These are phyloP conservation scores for Ursus arctos DNA, from an alignment of 2,113 vertebrate species.

Conservation along the genomic window DNA sequence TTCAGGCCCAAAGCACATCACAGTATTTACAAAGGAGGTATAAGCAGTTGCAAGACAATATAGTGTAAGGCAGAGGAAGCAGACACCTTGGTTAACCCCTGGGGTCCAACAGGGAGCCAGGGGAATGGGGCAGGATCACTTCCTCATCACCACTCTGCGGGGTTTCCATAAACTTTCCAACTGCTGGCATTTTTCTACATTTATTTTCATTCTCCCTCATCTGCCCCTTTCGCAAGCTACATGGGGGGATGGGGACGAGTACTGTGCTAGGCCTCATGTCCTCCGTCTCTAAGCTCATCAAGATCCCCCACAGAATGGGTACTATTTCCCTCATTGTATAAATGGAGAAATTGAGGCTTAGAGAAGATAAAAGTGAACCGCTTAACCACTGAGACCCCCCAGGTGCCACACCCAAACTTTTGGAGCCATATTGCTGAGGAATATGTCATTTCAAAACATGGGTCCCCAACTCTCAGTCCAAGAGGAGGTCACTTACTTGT, in stretches of 20 bases:
- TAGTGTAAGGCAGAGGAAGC: not conserved
- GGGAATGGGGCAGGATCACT: not conserved
- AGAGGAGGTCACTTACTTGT: constrained; percentile 92
- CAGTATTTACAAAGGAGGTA: not conserved
- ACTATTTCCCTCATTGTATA: not conserved
- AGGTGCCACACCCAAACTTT: not conserved
- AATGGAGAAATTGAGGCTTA: not conserved
- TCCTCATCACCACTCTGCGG: not conserved
- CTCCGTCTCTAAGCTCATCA: not conserved
- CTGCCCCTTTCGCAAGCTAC: not conserved
- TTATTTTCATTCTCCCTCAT: not conserved
- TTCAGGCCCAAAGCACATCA: not conserved
- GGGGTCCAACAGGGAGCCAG: not conserved
- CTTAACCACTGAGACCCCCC: not conserved
- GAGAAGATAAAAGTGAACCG: not conserved
- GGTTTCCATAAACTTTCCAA: not conserved
- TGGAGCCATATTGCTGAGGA: not conserved
- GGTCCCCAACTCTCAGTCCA: not conserved
- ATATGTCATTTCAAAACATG: not conserved
- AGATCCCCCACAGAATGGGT: not conserved
- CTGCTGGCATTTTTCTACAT: not conserved
- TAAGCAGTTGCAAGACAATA: not conserved
- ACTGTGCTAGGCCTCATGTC: not conserved
- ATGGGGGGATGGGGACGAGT: not conserved
- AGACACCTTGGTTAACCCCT: not conserved